Percentiles rank a stretch among this genome's conserved stretches.
These are phyloP conservation scores for Silurus aristotelis DNA, from an alignment of 2,797 vertebrate species.

Conservation along the genomic window DNA sequence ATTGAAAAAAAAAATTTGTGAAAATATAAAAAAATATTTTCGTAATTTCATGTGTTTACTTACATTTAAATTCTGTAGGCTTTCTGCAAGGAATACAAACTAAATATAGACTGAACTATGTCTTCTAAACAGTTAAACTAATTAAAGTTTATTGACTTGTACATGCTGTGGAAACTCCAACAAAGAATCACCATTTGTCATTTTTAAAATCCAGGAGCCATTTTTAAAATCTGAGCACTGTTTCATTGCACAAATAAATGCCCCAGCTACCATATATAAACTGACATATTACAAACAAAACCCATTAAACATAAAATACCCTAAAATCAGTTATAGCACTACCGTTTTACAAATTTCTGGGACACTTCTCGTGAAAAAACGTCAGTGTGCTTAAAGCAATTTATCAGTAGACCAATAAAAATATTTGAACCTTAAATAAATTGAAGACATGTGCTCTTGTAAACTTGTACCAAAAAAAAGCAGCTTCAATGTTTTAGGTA, in stretches of 20 bases:
- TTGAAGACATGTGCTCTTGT: slow-evolving; percentile 1
- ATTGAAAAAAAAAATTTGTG: background rate
- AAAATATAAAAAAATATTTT: background rate
- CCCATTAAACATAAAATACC: background rate
- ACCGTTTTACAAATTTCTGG: background rate
- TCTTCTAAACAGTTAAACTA: background rate
- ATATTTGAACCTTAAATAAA: background rate
- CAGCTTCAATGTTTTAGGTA: background rate
- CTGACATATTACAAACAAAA: background rate
- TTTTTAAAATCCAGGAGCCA: background rate
- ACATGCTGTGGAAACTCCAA: background rate
- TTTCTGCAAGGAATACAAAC: background rate
- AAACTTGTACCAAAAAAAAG: background rate
- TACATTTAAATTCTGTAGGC: background rate
- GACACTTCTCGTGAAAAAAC: background rate
- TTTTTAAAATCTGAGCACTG: background rate
- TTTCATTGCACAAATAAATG: background rate
- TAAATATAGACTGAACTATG: background rate
- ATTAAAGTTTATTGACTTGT: background rate
- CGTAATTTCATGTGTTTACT: background rate
- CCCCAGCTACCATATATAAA: background rate
- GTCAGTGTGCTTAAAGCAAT: background rate
- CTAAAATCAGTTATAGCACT: background rate
- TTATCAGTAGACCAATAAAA: background rate
- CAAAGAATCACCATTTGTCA: background rate